Evolutionary conservation across 2,888 invertebrate species (phyloP).

Genomic region (Aleiodes testaceus): DNA sequence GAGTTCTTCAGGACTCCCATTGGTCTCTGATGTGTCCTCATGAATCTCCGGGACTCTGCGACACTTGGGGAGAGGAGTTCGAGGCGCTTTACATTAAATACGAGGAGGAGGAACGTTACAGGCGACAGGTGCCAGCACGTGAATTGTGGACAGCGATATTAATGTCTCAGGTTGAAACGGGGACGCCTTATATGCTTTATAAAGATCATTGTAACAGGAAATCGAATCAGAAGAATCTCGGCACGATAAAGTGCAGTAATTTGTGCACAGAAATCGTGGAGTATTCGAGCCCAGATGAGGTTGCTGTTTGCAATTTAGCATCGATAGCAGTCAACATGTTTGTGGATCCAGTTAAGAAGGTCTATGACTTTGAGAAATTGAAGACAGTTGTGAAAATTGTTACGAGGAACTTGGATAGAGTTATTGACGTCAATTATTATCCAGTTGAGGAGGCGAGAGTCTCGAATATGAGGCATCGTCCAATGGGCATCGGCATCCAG

Average conservation of each 20-base stretch:
- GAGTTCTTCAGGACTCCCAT: conserved; percentile 86
- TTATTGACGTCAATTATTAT: conserved; percentile 97
- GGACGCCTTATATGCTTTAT: conserved; percentile 97
- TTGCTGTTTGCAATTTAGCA: conserved; percentile 98
- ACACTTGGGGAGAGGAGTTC: conserved; percentile 97
- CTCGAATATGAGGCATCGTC: conserved; percentile 91
- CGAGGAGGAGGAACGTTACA: conserved; percentile 84
- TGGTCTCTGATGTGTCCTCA: conserved; percentile 99
- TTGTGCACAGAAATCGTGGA: conserved; percentile 98
- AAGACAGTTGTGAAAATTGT: conserved; percentile 91
- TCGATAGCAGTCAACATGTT: conserved; percentile 98
- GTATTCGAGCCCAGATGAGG: conserved; percentile 92
- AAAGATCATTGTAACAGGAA: conserved; percentile 98
- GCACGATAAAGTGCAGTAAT: conserved; percentile 98
- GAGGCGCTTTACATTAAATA: conserved; percentile 90
- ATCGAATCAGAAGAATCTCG: conserved; percentile 98
- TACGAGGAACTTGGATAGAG: conserved; percentile 94
- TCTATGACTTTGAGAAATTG: conserved; percentile 90
- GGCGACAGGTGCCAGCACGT: conserved; percentile 85
- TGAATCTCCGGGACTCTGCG: conserved; percentile 90
- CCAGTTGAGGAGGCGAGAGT: conserved; percentile 90
- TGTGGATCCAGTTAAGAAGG: conserved; percentile 82
- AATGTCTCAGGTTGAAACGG: conserved; percentile 97
- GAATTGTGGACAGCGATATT: conserved; percentile 95
- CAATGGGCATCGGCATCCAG: conserved; percentile 96